Evolutionary conservation across 1,140 invertebrate species (phyloP).

Genomic region (Cotesia glomerata): DNA sequence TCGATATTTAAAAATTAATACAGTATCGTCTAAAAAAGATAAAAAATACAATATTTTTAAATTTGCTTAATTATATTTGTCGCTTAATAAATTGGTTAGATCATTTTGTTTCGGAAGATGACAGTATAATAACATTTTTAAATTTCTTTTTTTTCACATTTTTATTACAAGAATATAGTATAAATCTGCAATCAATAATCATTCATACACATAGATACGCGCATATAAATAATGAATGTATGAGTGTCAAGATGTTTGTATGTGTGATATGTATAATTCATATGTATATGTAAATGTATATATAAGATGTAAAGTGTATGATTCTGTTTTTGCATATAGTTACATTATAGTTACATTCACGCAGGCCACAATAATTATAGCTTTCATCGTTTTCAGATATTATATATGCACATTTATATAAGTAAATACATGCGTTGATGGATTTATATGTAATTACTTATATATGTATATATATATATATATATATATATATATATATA

Average conservation of each 20-base stretch:
- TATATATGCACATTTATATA: conserved; percentile 44
- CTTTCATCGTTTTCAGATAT: conserved; percentile 47
- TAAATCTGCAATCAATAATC: conserved; percentile 53
- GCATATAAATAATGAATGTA: conserved; percentile 24
- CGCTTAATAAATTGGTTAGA: too few species aligned
- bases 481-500: conserved; percentile 17
- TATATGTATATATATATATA: too few species aligned
- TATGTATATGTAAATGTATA: neutral
- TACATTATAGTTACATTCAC: conserved; percentile 34
- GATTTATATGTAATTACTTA: too few species aligned
- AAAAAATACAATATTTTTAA: neutral
- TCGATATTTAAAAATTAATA: too few species aligned
- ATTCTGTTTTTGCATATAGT: conserved; percentile 34
- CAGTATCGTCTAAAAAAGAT: too few species aligned
- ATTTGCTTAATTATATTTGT: neutral
- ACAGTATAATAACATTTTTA: conserved; percentile 11
- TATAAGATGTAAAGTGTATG: too few species aligned
- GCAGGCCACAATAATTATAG: conserved; percentile 58
- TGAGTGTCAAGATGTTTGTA: conserved; percentile 19
- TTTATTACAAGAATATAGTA: conserved; percentile 66
- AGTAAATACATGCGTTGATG: conserved; percentile 33
- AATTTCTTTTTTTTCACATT: conserved; percentile 41
- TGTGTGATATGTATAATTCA: conserved; percentile 3
- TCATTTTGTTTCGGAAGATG: neutral
- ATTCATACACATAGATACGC: conserved; percentile 24